A percentile compares a stretch with the other conserved stretches of the same genome.
Evolutionary conservation across 2,888 invertebrate genomes (phyloP).

Genomic region (Drosophila prolongata): DNA sequence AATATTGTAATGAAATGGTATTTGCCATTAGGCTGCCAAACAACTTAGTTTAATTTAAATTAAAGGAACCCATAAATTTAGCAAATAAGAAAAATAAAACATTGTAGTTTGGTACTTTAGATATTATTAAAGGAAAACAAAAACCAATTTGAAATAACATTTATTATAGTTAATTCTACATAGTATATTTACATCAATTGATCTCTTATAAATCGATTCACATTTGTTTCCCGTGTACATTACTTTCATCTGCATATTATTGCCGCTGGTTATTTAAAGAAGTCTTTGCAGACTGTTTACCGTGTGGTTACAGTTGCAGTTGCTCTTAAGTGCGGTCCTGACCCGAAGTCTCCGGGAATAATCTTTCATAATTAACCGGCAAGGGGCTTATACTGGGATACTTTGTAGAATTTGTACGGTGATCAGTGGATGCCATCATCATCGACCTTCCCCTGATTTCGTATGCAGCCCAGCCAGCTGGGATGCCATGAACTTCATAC

Average conservation of each 20-base stretch:
- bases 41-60: too few relatives aligned
- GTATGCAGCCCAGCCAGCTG: conserved; percentile 29
- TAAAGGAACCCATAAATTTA: too few relatives aligned
- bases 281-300: conserved; percentile 16
- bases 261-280: conserved; percentile 46
- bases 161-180: too few relatives aligned
- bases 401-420: conserved; percentile 5
- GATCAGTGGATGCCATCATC: conserved; percentile 19
- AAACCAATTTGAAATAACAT: too few relatives aligned
- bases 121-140: too few relatives aligned
- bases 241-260: conserved; percentile 34
- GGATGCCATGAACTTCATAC: conserved; percentile 53
- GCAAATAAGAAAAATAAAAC: too few relatives aligned
- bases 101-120: too few relatives aligned
- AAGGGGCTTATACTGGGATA: background rate
- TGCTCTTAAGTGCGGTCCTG: conserved; percentile 14
- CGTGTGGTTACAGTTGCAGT: conserved; percentile 28
- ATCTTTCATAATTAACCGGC: conserved; percentile 33
- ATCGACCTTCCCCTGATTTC: conserved; percentile 11
- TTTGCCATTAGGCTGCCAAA: too few relatives aligned
- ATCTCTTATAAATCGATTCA: too few relatives aligned
- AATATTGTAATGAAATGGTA: too few relatives aligned
- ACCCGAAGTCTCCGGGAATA: conserved; percentile 12
- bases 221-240: conserved; percentile 7
- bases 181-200: too few relatives aligned